phyloP scores from a whole-genome alignment of 2,113 vertebrate genomes.

The Barnardius zonarius region DNA sequence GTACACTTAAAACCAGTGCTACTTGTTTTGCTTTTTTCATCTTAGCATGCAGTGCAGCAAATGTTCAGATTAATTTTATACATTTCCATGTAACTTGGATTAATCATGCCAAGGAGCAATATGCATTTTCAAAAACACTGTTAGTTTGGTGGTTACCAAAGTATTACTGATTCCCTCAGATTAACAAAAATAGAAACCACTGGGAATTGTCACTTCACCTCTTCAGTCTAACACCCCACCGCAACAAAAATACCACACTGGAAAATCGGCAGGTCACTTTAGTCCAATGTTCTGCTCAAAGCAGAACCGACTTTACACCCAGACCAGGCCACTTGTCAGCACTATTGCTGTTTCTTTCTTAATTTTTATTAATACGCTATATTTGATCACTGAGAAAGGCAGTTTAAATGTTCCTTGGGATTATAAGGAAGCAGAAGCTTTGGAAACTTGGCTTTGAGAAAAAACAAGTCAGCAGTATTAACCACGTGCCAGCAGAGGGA shows the following conservation, averaged over 20 bases:
- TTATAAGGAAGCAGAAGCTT: neutral
- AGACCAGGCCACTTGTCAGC: neutral
- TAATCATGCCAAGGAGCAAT: neutral
- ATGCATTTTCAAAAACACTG: neutral
- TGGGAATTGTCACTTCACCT: neutral
- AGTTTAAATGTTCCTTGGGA: neutral
- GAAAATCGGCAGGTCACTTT: neutral
- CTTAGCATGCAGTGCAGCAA: neutral
- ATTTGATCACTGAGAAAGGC: neutral
- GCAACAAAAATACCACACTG: too few species aligned
- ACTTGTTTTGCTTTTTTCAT: neutral
- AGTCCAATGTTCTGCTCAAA: neutral
- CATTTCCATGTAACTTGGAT: neutral
- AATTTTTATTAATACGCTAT: neutral
- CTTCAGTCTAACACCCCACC: neutral
- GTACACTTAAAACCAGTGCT: neutral
- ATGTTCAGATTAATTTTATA: neutral
- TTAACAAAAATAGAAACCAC: neutral
- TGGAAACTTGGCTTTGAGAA: neutral
- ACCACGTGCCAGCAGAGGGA: constrained; percentile 48
- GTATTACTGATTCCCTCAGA: neutral
- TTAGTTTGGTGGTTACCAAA: neutral
- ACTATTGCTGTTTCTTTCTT: neutral
- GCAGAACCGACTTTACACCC: neutral
- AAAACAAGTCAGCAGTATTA: neutral